Evolutionary conservation across 2,888 invertebrate species (phyloP), one percentile per base, ranked within the genome.

Genomic region (Amphipyra berbera): DNA sequence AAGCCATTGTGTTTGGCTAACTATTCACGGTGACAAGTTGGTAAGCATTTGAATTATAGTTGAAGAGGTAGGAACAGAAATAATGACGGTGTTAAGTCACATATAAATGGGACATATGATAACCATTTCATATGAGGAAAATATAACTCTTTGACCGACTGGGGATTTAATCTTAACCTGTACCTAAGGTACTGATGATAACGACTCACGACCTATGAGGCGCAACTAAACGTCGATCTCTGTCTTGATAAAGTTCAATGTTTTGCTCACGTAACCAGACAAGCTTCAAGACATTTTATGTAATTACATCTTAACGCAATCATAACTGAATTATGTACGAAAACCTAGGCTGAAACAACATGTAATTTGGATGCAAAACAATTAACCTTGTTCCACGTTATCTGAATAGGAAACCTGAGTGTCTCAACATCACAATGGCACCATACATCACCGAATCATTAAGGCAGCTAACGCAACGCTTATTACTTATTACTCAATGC

Each of bases 401-500:
- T 77, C 77, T 79, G 54, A 77, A 60, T 77, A 79, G 78, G 78
- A 78, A 79, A 77, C 80, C 49, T 61, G 62, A 49, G 61, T 78
- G 73, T 81, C 81, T 81, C 76, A 79, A 79, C 82, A 70, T 69
- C 71, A 85, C 87, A 88, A 87, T 85, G 78, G 81, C 82, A 82
- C 84, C 89, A 89, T 89, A 90, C 87, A 88, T 89, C 88, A 90
- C 88, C 78, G 65, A 82, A 82, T 82, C 88, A 88, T 88, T 88
- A 88, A 84, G 78, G 79, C 81, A 81, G 83, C 83, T 87, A 90
- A 89, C 90, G 92, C 92, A 92, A 93, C 82, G 83, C 82, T 90
- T 90, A 90, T 89, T 91, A 87, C 86, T 85, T 88, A 90, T 93
- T 94, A 92, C 94, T 88, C 92, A 93, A 93, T 87, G 79, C 79